These are phyloP conservation scores for Porites lutea DNA, from an alignment of 64 coral and sea anemone species.

Conservation along the genomic window DNA sequence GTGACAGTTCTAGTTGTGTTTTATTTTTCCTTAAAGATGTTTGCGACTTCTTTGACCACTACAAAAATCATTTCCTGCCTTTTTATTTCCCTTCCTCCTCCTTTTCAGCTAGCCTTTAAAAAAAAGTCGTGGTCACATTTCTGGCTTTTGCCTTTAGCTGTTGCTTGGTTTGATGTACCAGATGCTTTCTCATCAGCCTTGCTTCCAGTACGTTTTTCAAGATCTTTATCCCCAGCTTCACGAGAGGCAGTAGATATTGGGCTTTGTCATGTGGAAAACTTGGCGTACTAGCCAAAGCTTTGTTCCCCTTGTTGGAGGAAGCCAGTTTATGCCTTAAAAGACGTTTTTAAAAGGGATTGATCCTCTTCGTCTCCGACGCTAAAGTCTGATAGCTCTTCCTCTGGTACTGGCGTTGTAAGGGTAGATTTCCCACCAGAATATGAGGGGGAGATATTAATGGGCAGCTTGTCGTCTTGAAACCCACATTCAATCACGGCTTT, in stretches of 20 bases:
- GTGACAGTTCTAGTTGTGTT: background rate
- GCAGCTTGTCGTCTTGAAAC: background rate
- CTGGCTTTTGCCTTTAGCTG: background rate
- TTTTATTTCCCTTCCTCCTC: slow-evolving; percentile 41
- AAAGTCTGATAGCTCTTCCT: too few relatives aligned
- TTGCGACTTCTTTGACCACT: slow-evolving; percentile 43
- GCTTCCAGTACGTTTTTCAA: background rate
- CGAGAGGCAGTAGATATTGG: background rate
- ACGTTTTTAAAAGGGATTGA: too few relatives aligned
- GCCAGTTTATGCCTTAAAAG: too few relatives aligned
- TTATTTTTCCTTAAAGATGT: slow-evolving; percentile 61
- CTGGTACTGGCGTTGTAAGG: too few relatives aligned
- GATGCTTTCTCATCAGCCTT: background rate
- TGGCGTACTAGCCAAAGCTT: too few relatives aligned
- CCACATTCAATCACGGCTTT: slow-evolving; percentile 24
- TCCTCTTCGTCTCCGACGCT: too few relatives aligned
- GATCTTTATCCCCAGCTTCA: background rate
- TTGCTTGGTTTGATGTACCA: background rate
- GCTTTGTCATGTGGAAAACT: too few relatives aligned
- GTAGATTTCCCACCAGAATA: too few relatives aligned
- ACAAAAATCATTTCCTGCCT: slow-evolving; percentile 56
- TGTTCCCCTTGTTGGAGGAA: too few relatives aligned
- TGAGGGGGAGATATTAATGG: too few relatives aligned
- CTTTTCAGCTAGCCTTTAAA: slow-evolving; percentile 40
- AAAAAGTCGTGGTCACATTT: slow-evolving; percentile 36